Evolutionary conservation across 2,888 invertebrate genomes (phyloP).

Genomic region (Orchestes rusci): DNA sequence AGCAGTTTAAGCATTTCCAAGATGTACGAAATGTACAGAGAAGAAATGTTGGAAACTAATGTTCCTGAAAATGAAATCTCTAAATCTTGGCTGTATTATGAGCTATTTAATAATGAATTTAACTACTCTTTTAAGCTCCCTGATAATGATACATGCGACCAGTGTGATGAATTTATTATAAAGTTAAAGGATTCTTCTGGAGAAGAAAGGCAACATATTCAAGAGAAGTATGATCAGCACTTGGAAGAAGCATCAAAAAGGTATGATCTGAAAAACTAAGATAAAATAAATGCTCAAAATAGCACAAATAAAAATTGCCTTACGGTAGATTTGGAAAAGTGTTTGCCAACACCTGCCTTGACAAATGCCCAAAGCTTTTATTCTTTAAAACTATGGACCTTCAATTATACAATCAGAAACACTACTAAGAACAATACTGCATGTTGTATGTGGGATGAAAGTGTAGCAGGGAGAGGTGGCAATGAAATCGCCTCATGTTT

Average conservation of each 20-base stretch:
- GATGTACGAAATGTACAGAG: slow-evolving; percentile 4
- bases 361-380: slow-evolving; percentile 25
- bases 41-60: slow-evolving; percentile 5
- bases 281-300: slow-evolving; percentile 12
- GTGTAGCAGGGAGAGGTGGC: slow-evolving; percentile 23
- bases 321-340: slow-evolving; percentile 25
- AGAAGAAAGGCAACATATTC: no score
- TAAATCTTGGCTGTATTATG: slow-evolving; percentile 4
- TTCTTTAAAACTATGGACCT: slow-evolving; percentile 23
- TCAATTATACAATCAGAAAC: slow-evolving; percentile 18
- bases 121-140: no score
- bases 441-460: slow-evolving; percentile 27
- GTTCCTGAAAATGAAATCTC: slow-evolving; percentile 5
- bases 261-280: slow-evolving; percentile 17
- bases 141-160: no score
- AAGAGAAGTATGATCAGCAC: slow-evolving; percentile 14
- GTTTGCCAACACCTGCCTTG: slow-evolving; percentile 22
- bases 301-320: slow-evolving; percentile 13
- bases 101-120: slow-evolving; percentile 3
- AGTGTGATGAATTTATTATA: no score
- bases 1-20: slow-evolving; percentile 4
- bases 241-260: slow-evolving; percentile 15
- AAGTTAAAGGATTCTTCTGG: no score
- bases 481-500: slow-evolving; percentile 29
- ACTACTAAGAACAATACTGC: slow-evolving; percentile 9